A percentile compares a stretch with the other conserved stretches of the same genome.
Evolutionary conservation across 2,888 invertebrate species (phyloP).

Genomic region (Drosophila siamana): DNA sequence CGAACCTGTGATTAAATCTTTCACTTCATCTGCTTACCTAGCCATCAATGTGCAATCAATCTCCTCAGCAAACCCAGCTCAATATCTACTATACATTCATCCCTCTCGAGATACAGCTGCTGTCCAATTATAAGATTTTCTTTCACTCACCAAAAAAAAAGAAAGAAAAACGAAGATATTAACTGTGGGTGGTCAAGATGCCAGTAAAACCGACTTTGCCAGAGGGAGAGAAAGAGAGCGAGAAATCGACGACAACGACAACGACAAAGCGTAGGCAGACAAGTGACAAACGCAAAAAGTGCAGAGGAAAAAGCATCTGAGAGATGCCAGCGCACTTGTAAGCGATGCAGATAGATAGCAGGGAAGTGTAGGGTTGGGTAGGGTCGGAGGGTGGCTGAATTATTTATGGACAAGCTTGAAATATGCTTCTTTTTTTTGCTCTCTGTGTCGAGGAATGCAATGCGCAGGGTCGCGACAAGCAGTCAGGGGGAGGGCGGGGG

Average conservation of each 20-base stretch:
- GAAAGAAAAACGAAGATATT: too few species aligned
- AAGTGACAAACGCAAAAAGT: constrained; percentile 17
- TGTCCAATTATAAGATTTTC: not conserved
- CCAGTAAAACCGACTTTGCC: too few species aligned
- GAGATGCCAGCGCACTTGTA: not conserved
- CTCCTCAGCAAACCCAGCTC: not conserved
- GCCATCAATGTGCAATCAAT: not conserved
- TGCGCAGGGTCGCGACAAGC: not conserved
- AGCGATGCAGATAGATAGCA: not conserved
- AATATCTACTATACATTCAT: not conserved
- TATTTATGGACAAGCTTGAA: constrained; percentile 52
- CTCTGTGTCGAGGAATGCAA: not conserved
- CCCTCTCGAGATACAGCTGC: not conserved
- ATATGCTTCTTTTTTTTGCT: constrained; percentile 18
- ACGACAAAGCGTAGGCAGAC: too few species aligned
- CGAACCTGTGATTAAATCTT: not conserved
- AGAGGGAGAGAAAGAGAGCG: too few species aligned
- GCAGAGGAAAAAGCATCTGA: constrained; percentile 9
- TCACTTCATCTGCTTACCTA: not conserved
- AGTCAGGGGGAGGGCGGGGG: not conserved
- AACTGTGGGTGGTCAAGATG: not conserved
- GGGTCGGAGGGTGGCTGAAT: constrained; percentile 26
- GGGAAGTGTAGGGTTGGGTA: not conserved
- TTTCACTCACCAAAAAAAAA: too few species aligned
- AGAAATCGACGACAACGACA: not conserved